Evolutionary conservation across 2,113 vertebrate genomes (phyloP).

Genomic region (Glaucomys volans): DNA sequence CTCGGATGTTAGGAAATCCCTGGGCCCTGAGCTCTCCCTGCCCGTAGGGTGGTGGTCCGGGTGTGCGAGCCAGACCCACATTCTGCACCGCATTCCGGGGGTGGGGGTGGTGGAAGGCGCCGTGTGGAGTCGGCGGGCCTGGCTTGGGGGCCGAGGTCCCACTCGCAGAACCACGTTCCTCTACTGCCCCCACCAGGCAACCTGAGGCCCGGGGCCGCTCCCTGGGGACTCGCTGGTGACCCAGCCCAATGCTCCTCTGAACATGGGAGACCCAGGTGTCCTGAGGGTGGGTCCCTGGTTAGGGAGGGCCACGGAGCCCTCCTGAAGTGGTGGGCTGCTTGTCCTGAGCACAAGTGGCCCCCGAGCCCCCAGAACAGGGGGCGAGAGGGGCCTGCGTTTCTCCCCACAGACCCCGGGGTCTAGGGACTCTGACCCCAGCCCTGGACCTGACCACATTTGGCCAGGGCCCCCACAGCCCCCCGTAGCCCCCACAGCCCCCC

Average conservation of each 20-base stretch:
- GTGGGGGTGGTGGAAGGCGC: neutral
- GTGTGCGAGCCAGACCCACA: neutral
- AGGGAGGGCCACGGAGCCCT: neutral
- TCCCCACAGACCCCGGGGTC: neutral
- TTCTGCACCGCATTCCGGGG: neutral
- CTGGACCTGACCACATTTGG: neutral
- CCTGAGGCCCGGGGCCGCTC: neutral
- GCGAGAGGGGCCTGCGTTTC: neutral
- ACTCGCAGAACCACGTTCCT: accelerated
- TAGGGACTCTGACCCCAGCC: neutral
- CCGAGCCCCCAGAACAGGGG: neutral
- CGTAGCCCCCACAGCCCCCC: too few relatives aligned
- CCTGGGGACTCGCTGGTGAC: too few relatives aligned
- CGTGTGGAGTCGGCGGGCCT: neutral
- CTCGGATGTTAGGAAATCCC: neutral
- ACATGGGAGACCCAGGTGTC: accelerated
- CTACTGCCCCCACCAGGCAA: conserved; percentile 55
- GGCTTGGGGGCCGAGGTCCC: conserved; percentile 4
- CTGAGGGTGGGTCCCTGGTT: neutral
- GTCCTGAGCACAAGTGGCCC: neutral
- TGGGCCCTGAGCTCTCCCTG: neutral
- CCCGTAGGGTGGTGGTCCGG: neutral
- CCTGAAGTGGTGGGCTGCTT: accelerated
- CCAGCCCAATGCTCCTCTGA: neutral
- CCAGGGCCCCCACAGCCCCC: too few relatives aligned